Evolutionary conservation across 2,888 invertebrate genomes (phyloP).

Genomic region (Lamellibrachia columna): DNA sequence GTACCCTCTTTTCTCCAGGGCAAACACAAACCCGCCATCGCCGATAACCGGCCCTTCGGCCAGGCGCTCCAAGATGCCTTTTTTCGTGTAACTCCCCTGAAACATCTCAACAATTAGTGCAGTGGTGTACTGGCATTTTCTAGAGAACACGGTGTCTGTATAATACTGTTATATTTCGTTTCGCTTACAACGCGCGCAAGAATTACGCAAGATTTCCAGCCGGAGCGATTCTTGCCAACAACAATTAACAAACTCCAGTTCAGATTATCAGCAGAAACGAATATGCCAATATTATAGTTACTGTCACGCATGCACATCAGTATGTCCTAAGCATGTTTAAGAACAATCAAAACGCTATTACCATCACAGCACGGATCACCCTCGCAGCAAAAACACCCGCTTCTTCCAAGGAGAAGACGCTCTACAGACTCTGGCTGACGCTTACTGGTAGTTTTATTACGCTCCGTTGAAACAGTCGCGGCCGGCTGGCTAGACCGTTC

Average conservation of each 20-base stretch:
- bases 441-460: background rate
- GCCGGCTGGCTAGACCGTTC: background rate
- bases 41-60: slow-evolving; percentile 63
- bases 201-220: background rate
- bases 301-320: background rate
- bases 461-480: background rate
- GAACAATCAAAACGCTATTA: background rate
- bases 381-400: too few species aligned
- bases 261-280: background rate
- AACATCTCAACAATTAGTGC: background rate
- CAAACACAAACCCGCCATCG: slow-evolving; percentile 67
- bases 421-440: background rate
- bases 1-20: slow-evolving; percentile 66
- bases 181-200: background rate
- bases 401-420: background rate
- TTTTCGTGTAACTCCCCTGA: slow-evolving; percentile 26
- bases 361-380: background rate
- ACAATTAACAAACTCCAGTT: background rate
- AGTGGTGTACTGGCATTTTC: background rate
- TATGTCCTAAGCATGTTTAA: background rate
- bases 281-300: background rate
- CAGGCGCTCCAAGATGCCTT: slow-evolving; percentile 59
- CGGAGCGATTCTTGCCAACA: too few species aligned
- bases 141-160: background rate
- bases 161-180: background rate